A percentile compares a stretch with the other conserved stretches of the same genome.
Conservation (phyloP, 2,888 invertebrate genomes). For the Macrosoma leucophasiata region DNA sequence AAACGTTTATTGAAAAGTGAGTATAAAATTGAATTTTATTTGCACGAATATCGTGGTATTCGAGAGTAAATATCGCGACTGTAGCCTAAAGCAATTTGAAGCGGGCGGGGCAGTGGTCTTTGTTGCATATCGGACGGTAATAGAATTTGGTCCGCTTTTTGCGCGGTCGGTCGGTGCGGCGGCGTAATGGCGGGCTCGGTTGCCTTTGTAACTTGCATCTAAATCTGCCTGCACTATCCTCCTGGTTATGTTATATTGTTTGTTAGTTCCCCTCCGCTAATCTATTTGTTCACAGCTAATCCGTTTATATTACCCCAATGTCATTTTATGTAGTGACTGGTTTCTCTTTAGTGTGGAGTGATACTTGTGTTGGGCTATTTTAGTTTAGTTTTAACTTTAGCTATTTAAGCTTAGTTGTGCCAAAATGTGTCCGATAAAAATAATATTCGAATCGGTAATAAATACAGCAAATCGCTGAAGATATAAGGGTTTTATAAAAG, state of each 20-base stretch:
- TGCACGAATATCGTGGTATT: slow-evolving; percentile 51
- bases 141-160: slow-evolving; percentile 75
- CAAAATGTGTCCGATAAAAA: no score
- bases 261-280: slow-evolving; percentile 7
- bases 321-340: no score
- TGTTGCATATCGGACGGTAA: slow-evolving; percentile 73
- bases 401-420: no score
- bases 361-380: no score
- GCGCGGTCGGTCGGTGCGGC: slow-evolving; percentile 54
- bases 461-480: no score
- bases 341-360: no score
- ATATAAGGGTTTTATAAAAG: no score
- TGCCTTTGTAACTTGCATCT: slow-evolving; percentile 71
- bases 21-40: slow-evolving; percentile 52
- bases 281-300: no score
- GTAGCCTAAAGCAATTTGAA: slow-evolving; percentile 72
- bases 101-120: slow-evolving; percentile 65
- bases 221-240: slow-evolving; percentile 55
- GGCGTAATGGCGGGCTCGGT: slow-evolving; percentile 64
- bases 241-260: slow-evolving; percentile 39
- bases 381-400: no score
- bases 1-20: slow-evolving; percentile 29
- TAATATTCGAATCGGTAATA: no score
- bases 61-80: slow-evolving; percentile 65
- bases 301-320: no score